Evolutionary conservation across 37 sponge, comb jelly and placozoan genomes (phyloP).

Genomic region (Amphimedon queenslandica): DNA sequence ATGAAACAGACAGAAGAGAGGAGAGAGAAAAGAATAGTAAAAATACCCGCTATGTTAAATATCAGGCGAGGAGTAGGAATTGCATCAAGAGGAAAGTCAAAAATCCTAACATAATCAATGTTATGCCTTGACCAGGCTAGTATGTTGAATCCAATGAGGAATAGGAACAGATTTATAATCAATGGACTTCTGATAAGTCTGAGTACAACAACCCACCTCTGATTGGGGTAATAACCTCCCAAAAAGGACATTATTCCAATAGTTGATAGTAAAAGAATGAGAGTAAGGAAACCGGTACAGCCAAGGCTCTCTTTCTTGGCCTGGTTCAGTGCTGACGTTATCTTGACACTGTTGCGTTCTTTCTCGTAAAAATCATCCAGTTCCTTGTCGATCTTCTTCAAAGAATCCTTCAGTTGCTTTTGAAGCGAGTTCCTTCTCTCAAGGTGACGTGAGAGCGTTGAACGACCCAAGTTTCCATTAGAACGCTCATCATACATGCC

Average conservation of each 20-base stretch:
- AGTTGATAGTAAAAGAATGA: neutral
- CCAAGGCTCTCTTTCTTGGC: neutral
- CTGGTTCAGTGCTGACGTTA: neutral
- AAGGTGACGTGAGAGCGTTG: neutral
- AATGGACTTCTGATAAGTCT: conserved; percentile 65
- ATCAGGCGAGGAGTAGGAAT: conserved; percentile 47
- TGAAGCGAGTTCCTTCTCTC: neutral
- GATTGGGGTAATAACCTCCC: neutral
- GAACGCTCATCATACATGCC: neutral
- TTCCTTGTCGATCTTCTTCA: neutral
- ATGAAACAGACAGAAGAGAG: conserved; percentile 1
- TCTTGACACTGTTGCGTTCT: neutral
- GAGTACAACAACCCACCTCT: conserved; percentile 32
- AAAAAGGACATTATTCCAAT: neutral
- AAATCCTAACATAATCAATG: conserved; percentile 59
- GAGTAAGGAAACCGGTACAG: neutral
- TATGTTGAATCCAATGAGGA: conserved; percentile 64
- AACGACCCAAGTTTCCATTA: neutral
- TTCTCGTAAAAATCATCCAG: neutral
- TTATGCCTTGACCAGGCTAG: conserved; percentile 37
- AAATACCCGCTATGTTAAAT: conserved; percentile 36
- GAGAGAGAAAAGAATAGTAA: conserved; percentile 26
- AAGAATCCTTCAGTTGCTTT: neutral
- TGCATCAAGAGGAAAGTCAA: conserved; percentile 23
- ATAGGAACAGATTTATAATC: conserved; percentile 52